phyloP scores from a whole-genome alignment of 1,140 invertebrate genomes.

The Leptinotarsa lineolata region DNA sequence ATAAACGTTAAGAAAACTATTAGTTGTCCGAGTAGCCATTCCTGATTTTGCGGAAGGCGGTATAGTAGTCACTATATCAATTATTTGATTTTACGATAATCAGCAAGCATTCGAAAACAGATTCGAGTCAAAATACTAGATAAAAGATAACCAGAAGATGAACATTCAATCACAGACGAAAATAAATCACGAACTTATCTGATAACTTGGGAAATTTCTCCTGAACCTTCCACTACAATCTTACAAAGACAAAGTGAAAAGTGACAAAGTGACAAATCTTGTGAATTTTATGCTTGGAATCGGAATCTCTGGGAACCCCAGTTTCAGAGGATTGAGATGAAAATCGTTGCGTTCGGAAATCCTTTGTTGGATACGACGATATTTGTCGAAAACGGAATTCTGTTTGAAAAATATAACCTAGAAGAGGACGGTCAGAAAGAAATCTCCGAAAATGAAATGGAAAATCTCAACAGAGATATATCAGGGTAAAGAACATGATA shows the following conservation, averaged over 20 bases:
- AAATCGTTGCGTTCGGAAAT: conserved; percentile 63
- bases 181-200: too few species aligned
- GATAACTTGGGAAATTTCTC: too few species aligned
- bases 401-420: conserved; percentile 64
- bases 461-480: conserved; percentile 43
- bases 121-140: background rate
- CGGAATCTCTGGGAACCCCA: conserved; percentile 17
- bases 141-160: too few species aligned
- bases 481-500: conserved; percentile 30
- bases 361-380: conserved; percentile 68
- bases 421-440: conserved; percentile 59
- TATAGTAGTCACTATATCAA: background rate
- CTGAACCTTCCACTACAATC: too few species aligned
- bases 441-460: conserved; percentile 51
- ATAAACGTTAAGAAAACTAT: too few species aligned
- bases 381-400: conserved; percentile 55
- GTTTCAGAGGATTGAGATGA: conserved; percentile 28
- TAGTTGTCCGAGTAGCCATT: too few species aligned
- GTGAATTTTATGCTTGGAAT: background rate
- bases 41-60: too few species aligned
- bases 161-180: too few species aligned
- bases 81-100: too few species aligned
- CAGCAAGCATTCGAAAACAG: background rate
- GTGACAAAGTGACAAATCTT: conserved; percentile 3
- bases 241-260: background rate